A percentile compares a stretch with the other conserved stretches of the same genome.
phyloP scores from a whole-genome alignment of 2,113 vertebrate species.

The Pedionomus torquatus region DNA sequence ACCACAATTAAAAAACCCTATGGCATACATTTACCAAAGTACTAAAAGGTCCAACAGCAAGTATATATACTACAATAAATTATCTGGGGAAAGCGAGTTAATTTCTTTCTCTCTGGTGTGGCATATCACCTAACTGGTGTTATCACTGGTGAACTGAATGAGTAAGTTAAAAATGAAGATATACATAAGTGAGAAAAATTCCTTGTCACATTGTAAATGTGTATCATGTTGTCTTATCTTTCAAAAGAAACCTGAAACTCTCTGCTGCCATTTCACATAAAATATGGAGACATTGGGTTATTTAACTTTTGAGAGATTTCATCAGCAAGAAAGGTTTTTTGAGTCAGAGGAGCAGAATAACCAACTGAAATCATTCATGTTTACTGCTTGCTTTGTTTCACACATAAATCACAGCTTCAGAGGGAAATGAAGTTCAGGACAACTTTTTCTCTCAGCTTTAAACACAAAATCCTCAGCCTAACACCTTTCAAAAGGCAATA shows the following conservation, averaged over 20 bases:
- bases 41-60: background rate
- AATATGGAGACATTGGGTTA: conserved; percentile 29
- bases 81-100: background rate
- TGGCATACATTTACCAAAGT: background rate
- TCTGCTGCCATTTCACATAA: conserved; percentile 26
- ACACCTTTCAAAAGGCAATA: background rate
- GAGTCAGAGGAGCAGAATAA: conserved; percentile 29
- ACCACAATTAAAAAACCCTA: background rate
- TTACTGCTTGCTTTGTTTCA: conserved; percentile 42
- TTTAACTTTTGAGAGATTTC: conserved; percentile 66
- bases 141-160: background rate
- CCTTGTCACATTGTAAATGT: conserved; percentile 38
- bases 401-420: conserved; percentile 28
- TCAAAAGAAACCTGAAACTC: conserved; percentile 10
- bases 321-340: conserved; percentile 8
- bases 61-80: background rate
- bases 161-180: background rate
- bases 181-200: conserved; percentile 24
- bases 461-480: background rate
- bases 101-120: conserved; percentile 29
- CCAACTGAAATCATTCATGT: conserved; percentile 31
- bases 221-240: conserved; percentile 15
- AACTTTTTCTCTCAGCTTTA: background rate
- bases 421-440: background rate
- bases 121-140: background rate